A percentile compares a stretch with the other conserved stretches of the same genome.
Evolutionary conservation across 2,113 vertebrate genomes (phyloP).

Genomic region (Sclerurus mexicanus): DNA sequence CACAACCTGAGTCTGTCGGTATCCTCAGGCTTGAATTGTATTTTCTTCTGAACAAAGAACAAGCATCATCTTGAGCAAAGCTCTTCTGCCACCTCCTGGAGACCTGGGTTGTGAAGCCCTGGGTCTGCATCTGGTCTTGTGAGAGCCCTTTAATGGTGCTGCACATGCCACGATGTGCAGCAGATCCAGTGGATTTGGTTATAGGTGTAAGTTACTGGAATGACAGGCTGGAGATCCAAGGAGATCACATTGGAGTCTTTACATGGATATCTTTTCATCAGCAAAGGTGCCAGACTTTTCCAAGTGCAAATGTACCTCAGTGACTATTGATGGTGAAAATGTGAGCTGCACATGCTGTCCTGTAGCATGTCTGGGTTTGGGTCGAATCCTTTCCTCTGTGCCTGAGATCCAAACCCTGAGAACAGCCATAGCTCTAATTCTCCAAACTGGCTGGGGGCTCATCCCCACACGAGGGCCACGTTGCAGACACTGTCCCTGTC

Average conservation of each 20-base stretch:
- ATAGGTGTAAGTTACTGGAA: neutral
- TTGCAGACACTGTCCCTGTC: neutral
- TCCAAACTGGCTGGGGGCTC: neutral
- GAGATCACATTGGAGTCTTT: neutral
- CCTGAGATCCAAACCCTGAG: neutral
- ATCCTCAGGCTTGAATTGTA: neutral
- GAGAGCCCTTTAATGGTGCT: neutral
- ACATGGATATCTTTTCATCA: neutral
- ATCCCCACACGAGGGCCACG: neutral
- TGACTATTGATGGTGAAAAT: neutral
- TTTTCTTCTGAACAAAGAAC: neutral
- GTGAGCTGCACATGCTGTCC: neutral
- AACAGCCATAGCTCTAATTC: neutral
- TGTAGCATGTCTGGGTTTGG: neutral
- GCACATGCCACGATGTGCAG: neutral
- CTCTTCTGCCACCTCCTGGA: slow-evolving; percentile 60
- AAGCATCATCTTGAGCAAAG: neutral
- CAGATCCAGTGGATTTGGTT: neutral
- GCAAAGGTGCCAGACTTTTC: neutral
- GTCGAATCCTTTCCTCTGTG: neutral
- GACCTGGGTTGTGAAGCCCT: neutral
- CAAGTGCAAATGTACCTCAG: neutral
- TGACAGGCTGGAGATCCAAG: neutral
- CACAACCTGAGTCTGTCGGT: neutral
- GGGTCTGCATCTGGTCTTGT: neutral